Percentiles rank a stretch among this genome's conserved stretches.
phyloP scores from a whole-genome alignment of 2,888 invertebrate species.

The Eucriotettix oculatus region DNA sequence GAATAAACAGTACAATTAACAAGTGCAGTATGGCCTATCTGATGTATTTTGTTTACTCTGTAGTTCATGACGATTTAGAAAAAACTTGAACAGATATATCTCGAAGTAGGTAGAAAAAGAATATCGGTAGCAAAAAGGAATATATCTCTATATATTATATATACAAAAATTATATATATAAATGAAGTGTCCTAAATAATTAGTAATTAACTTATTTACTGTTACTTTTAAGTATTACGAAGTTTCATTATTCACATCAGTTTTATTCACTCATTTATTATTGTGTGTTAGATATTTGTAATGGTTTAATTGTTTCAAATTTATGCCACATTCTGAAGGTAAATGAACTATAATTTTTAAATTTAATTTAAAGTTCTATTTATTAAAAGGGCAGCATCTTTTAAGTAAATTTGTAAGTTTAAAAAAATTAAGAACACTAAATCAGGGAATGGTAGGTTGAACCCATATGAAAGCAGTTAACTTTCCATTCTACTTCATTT shows the following conservation, averaged over 20 bases:
- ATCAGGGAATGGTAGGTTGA: no score
- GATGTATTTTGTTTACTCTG: conserved; percentile 9
- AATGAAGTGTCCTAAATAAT: conserved; percentile 13
- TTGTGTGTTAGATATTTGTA: neutral
- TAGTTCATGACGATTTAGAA: conserved; percentile 11
- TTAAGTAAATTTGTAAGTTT: no score
- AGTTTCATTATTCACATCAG: neutral
- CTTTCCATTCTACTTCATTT: no score
- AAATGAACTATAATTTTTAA: no score
- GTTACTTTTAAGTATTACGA: no score
- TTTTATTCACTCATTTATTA: conserved; percentile 1
- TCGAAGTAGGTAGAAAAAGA: conserved; percentile 9
- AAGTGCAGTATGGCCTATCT: conserved; percentile 4
- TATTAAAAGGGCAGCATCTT: no score
- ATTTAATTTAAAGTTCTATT: no score
- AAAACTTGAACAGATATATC: conserved; percentile 9
- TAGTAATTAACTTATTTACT: conserved; percentile 4
- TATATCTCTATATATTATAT: conserved; percentile 14
- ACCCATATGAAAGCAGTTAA: no score
- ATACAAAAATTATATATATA: conserved; percentile 12
- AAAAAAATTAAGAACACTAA: no score
- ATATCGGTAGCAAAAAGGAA: conserved; percentile 14
- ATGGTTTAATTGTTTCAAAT: neutral
- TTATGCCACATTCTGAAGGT: no score
- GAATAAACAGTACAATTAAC: neutral